Evolutionary conservation across 2,113 vertebrate species (phyloP).

Genomic region (Chaenocephalus aceratus): DNA sequence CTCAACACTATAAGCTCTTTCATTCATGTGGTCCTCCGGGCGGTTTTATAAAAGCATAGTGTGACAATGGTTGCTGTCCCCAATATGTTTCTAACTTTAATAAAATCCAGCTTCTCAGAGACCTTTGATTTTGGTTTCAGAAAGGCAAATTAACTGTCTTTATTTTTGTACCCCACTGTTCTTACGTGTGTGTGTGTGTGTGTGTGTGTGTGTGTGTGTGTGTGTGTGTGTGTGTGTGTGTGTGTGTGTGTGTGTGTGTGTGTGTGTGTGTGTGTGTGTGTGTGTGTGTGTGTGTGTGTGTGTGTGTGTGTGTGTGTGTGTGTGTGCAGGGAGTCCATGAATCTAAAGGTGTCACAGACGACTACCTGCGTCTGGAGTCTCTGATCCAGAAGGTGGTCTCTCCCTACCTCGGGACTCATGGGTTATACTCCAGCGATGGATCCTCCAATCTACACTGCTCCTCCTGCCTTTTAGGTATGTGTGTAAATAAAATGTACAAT

Average conservation of each 20-base stretch:
- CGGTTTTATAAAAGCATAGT: no score
- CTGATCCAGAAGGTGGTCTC: slow-evolving; percentile 96
- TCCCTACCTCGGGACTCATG: slow-evolving; percentile 94
- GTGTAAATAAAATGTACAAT: neutral
- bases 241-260: slow-evolving; percentile 5
- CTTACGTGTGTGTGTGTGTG: slow-evolving; percentile 19
- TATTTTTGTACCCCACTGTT: neutral
- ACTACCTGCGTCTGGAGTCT: slow-evolving; percentile 93
- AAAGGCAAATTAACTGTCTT: slow-evolving; percentile 5
- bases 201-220: slow-evolving; percentile 1
- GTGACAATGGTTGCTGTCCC: neutral
- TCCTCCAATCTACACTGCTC: slow-evolving; percentile 85
- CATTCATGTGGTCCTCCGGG: neutral
- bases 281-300: slow-evolving; percentile 12
- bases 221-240: slow-evolving; percentile 26
- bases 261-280: slow-evolving; percentile 25
- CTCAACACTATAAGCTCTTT: slow-evolving; percentile 11
- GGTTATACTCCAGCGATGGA: slow-evolving; percentile 89
- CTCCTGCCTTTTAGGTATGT: slow-evolving; percentile 91
- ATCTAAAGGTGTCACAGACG: slow-evolving; percentile 90
- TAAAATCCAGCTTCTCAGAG: neutral
- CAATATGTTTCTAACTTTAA: slow-evolving; percentile 7
- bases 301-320: slow-evolving; percentile 26
- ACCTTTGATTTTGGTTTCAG: slow-evolving; percentile 8
- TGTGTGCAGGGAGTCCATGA: slow-evolving; percentile 92